Conservation (phyloP, 1,140 invertebrate species). For the Drosophila simulans region DNA sequence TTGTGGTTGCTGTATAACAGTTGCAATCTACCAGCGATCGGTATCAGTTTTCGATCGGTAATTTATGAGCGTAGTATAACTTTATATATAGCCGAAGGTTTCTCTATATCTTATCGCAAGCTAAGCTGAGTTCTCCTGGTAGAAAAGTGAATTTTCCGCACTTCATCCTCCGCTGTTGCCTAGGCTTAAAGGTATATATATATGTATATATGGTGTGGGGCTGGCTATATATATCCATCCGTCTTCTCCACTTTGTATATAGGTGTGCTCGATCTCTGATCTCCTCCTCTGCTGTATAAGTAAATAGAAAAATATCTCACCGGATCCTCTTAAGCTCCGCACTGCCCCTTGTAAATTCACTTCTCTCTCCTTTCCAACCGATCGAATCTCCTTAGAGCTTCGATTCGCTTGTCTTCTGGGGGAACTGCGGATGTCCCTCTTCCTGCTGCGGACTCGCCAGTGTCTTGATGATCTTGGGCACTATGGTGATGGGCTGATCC, state of each 20-base stretch:
- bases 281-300: constrained; percentile 50
- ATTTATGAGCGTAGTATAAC: constrained; percentile 41
- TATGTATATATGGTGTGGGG: constrained; percentile 18
- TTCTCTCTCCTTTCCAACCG: constrained; percentile 10
- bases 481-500: constrained; percentile 89
- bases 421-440: constrained; percentile 57
- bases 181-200: constrained; percentile 33
- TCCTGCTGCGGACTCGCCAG: constrained; percentile 86
- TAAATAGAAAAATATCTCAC: constrained; percentile 61
- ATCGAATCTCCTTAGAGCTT: constrained; percentile 67
- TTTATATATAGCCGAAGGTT: constrained; percentile 50
- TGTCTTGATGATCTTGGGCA: constrained; percentile 88
- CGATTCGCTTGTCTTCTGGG: constrained; percentile 61
- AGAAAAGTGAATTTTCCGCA: constrained; percentile 27
- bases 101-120: constrained; percentile 44
- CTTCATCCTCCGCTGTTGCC: constrained; percentile 19
- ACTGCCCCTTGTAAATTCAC: constrained; percentile 52
- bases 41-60: constrained; percentile 52
- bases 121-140: constrained; percentile 45
- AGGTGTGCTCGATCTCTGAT: constrained; percentile 35
- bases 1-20: constrained; percentile 65
- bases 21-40: constrained; percentile 67
- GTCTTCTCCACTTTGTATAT: constrained; percentile 27
- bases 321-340: constrained; percentile 47
- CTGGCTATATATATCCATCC: constrained; percentile 18